phyloP scores from a whole-genome alignment of 2,113 vertebrate genomes.

The Acinonyx jubatus region DNA sequence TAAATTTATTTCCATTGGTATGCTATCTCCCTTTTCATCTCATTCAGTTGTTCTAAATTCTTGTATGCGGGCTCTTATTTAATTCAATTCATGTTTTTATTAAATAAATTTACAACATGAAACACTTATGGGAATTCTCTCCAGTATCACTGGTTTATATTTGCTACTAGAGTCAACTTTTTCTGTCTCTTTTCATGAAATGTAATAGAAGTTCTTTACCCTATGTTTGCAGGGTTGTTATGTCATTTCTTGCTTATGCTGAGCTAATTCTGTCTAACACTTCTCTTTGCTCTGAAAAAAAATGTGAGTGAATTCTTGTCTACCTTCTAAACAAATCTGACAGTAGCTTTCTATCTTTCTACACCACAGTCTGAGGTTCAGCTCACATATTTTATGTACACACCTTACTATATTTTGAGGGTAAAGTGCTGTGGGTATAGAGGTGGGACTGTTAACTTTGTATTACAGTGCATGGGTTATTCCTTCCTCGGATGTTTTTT shows the following conservation, averaged over 20 bases:
- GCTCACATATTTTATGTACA: not conserved
- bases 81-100: not conserved
- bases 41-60: not conserved
- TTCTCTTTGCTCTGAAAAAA: not conserved
- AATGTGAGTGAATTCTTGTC: not conserved
- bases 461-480: not conserved
- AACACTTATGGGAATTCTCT: not conserved
- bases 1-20: constrained; percentile 1
- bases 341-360: not conserved
- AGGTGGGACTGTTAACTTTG: not conserved
- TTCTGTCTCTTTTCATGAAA: not conserved
- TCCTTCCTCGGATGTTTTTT: not conserved
- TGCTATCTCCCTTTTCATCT: not conserved
- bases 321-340: not conserved
- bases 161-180: not conserved
- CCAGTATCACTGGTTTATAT: not conserved
- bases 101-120: not conserved
- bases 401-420: not conserved
- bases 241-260: not conserved
- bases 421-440: not conserved
- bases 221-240: not conserved
- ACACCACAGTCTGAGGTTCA: not conserved
- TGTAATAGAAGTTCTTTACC: not conserved
- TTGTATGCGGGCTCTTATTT: not conserved
- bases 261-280: not conserved